Base-by-base conservation (phyloP, 2,113 vertebrate species). In the Vidua macroura region DNA sequence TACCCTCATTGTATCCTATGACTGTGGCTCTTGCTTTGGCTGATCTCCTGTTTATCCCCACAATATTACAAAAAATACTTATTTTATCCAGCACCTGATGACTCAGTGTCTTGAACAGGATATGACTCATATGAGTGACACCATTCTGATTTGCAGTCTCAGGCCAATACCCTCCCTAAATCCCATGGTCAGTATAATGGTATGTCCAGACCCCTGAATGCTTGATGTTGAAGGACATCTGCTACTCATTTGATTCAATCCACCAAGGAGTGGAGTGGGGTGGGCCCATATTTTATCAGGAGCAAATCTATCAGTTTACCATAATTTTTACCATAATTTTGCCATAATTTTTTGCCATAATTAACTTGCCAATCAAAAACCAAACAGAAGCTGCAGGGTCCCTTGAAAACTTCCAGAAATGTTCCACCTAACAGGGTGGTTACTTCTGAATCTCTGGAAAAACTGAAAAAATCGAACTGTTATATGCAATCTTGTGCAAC, bases 381-480 rank as follows among this genome's bases (percentile, higher is more conserved):
- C 2, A 83, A 83, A 15, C 5, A 83, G 35, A 46, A 60, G 2
- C 7, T 53, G 7, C 24, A 49, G 11, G 3, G 24, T 62, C 8
- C 23, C 22, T 19, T 60, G 25, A 30, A 79, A 70, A 9, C 23
- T 62, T 62, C 22, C 41, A 56, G 33, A 83, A 82, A 13, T 3
- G 0, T 56, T 56, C 27, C 4, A 2, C 46, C 2, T 55, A 33
- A 53, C 6, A 24, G 2, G 2, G 4, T 43, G 7, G 10, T 6
- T 75, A n/a, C 6, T 5, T 30, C 30, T 83, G 56, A 83, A 70
- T 28, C 7, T 66, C 30, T 66, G 20, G 23, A 55, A 74, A 82
- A 66, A 66, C 1, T 41, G 7, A 56, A 75, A 86, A 86, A 79
- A 43, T 39, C 21, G n/a, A 64, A 69, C 10, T 2, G 0, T 5